Evolutionary conservation across 2,113 vertebrate species (phyloP), one percentile per base, ranked within the genome.

Genomic region (Ornithorhynchus anatinus): DNA sequence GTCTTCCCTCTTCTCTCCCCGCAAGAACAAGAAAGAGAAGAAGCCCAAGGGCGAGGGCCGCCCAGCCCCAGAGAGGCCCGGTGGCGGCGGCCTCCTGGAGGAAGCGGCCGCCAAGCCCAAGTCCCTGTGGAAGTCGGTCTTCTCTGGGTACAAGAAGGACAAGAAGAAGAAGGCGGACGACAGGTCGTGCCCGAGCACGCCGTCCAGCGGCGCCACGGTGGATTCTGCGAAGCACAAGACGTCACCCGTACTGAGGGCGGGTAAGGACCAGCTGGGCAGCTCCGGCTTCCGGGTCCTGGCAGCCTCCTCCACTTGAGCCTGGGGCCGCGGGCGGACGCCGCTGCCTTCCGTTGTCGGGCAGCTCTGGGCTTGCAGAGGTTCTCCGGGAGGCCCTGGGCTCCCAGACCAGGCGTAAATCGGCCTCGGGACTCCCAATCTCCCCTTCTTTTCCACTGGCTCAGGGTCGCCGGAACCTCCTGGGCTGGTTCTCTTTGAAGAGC

Each of bases 71-170:
- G 93, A 95, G 45, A 94, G 91, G 71, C 91, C 91, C 63, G 83
- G 86, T 52, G 75, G 81, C 29, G 53, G 70, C 32, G 79, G 79
- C 68, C 77, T 84, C 3, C 75, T 76, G 15, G 78, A 95, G 1
- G 98, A 96, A 2, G 93, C 92, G 7, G 86, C 94, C 0, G 83
- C 96, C 47, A 99, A 98, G 65, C 95, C 96, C 80, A 96, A 91
- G 88, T 99, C 97, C 0, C 64, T 99, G 60, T 99, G 98, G 98
- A 99, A 98, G 75, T 93, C 96, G 0, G 97, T 99, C 43, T 99
- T 99, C 88, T 98, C 97, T 0, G 96, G 98, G 4, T 97, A 99
- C 86, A 98, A 96, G 87, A 99, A 96, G 84, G 97, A 99, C 88
- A 98, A 97, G 67, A 99, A 97, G 91, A 99, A 97, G 82, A 98